A percentile compares a stretch with the other conserved stretches of the same genome.
Conservation (phyloP, 1,140 invertebrate genomes). For the Aethina tumida region DNA sequence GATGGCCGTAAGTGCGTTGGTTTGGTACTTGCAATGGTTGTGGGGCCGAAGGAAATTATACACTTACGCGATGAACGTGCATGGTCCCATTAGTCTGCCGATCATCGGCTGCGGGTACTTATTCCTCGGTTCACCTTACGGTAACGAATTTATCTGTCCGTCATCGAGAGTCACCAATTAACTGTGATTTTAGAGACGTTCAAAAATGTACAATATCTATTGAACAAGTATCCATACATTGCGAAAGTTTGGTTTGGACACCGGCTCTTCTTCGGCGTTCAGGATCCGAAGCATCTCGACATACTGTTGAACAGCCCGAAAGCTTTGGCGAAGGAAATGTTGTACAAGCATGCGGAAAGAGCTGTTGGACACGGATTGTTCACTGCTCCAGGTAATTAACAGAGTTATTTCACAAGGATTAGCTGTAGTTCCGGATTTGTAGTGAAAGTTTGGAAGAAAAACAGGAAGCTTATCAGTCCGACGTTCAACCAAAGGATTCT, state of each 20-base stretch:
- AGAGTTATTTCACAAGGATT: conserved; percentile 11
- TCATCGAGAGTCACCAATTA: too few relatives aligned
- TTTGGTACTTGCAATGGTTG: too few relatives aligned
- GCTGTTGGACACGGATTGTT: conserved; percentile 67
- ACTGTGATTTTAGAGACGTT: too few relatives aligned
- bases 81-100: too few relatives aligned
- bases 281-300: conserved; percentile 40
- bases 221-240: conserved; percentile 11
- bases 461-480: conserved; percentile 61
- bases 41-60: too few relatives aligned
- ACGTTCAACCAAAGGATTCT: conserved; percentile 69
- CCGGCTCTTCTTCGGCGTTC: conserved; percentile 32
- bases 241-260: conserved; percentile 30
- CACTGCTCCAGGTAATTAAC: conserved; percentile 45
- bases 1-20: too few relatives aligned
- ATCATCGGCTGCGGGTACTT: too few relatives aligned
- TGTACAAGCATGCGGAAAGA: conserved; percentile 57
- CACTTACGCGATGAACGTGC: too few relatives aligned
- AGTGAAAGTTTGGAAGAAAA: conserved; percentile 57
- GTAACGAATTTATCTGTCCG: too few relatives aligned
- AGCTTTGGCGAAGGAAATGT: conserved; percentile 53
- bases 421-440: conserved; percentile 21
- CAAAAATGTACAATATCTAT: too few relatives aligned
- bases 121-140: too few relatives aligned
- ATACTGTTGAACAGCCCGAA: conserved; percentile 33